Conservation (phyloP, 1,140 invertebrate species). For the Drosophila sechellia region DNA sequence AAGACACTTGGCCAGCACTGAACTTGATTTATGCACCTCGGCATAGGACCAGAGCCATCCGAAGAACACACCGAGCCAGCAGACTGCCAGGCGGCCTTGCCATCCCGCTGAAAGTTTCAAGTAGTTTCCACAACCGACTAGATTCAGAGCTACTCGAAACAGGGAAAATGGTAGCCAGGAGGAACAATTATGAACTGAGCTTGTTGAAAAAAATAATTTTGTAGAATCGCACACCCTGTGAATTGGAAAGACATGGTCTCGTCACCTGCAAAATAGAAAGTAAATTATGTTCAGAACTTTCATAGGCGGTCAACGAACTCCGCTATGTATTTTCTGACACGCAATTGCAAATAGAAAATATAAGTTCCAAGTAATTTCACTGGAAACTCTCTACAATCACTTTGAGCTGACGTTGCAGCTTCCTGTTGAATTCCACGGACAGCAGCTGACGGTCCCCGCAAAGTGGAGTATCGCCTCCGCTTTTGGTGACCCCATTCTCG, state of each 20-base stretch:
- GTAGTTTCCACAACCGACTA: slow-evolving; percentile 29
- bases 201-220: too few species aligned
- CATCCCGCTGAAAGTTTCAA: slow-evolving; percentile 62
- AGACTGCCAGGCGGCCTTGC: slow-evolving; percentile 55
- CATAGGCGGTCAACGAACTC: slow-evolving; percentile 40
- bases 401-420: slow-evolving; percentile 36
- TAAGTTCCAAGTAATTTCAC: slow-evolving; percentile 26
- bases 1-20: slow-evolving; percentile 65
- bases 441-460: slow-evolving; percentile 10
- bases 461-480: neutral
- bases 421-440: slow-evolving; percentile 37
- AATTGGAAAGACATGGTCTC: too few species aligned
- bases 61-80: slow-evolving; percentile 26
- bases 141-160: neutral
- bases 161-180: neutral
- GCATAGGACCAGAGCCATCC: slow-evolving; percentile 14
- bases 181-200: neutral
- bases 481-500: neutral
- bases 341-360: slow-evolving; percentile 53
- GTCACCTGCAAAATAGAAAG: too few species aligned
- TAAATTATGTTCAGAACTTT: too few species aligned
- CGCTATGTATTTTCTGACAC: slow-evolving; percentile 19
- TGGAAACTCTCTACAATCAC: slow-evolving; percentile 36
- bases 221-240: too few species aligned
- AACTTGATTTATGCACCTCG: slow-evolving; percentile 70